These are phyloP conservation scores for Corythaeola cristata DNA, from an alignment of 2,113 vertebrate species.

Conservation along the genomic window DNA sequence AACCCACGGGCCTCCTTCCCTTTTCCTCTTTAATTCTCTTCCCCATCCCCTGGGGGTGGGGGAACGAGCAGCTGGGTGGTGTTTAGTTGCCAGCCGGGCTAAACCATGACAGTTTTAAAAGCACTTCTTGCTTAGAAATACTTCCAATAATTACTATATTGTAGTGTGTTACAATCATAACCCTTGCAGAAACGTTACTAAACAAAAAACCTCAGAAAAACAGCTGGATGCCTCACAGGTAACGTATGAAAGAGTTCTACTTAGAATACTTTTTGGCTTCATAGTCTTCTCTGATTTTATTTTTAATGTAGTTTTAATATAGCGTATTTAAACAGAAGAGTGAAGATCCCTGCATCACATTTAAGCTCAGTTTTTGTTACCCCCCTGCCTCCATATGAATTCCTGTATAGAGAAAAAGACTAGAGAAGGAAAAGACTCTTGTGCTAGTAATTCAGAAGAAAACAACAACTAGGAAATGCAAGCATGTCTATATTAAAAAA, in stretches of 20 bases:
- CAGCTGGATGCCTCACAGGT: background rate
- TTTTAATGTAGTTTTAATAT: background rate
- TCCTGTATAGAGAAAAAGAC: background rate
- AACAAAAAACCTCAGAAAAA: background rate
- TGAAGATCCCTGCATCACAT: background rate
- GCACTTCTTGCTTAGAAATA: background rate
- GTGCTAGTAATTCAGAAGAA: background rate
- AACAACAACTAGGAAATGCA: background rate
- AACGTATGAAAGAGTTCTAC: background rate
- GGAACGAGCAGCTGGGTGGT: no score
- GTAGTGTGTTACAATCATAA: accelerated
- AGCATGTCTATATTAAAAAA: background rate
- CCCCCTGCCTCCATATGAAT: background rate
- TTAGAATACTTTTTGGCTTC: background rate
- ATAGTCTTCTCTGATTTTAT: background rate
- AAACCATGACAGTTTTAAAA: background rate
- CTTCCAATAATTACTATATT: background rate
- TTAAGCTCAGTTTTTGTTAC: background rate
- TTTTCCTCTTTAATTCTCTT: no score
- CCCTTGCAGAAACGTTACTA: background rate
- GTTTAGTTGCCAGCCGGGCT: no score
- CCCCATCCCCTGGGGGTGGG: no score
- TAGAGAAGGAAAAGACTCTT: background rate
- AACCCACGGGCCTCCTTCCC: no score
- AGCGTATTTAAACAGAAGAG: background rate